A percentile compares a stretch with the other conserved stretches of the same genome.
These are phyloP conservation scores for Psilopogon haemacephalus DNA, from an alignment of 2,113 vertebrate genomes.

Conservation along the genomic window DNA sequence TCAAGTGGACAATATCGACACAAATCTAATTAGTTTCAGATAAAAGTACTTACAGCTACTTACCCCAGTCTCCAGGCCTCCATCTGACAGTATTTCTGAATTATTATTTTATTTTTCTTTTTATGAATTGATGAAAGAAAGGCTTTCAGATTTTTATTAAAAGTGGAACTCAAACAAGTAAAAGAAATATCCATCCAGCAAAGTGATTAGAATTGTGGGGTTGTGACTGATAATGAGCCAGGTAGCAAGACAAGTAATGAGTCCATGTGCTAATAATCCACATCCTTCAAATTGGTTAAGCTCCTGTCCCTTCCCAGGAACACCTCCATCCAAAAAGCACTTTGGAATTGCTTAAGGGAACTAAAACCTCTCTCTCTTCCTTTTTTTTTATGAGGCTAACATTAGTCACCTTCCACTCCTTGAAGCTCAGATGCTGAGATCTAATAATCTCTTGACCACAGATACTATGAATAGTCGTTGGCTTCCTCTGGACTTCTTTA, in stretches of 20 bases:
- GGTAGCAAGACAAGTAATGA: background rate
- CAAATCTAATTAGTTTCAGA: constrained; percentile 28
- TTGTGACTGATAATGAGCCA: background rate
- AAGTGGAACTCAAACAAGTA: background rate
- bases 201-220: background rate
- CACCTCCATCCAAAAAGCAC: background rate
- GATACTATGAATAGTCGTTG: background rate
- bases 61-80: background rate
- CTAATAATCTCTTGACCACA: background rate
- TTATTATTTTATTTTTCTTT: background rate
- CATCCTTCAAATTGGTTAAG: background rate
- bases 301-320: background rate
- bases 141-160: background rate
- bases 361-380: background rate
- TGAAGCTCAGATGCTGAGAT: background rate
- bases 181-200: background rate
- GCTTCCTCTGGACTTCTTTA: background rate
- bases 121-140: background rate
- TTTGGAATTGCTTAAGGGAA: background rate
- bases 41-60: background rate
- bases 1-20: constrained; percentile 1
- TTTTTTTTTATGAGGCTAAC: background rate
- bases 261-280: background rate
- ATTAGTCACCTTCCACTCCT: background rate
- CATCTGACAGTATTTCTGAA: background rate